phyloP scores from a whole-genome alignment of 2,797 vertebrate genomes.

The Iguana delicatissima region DNA sequence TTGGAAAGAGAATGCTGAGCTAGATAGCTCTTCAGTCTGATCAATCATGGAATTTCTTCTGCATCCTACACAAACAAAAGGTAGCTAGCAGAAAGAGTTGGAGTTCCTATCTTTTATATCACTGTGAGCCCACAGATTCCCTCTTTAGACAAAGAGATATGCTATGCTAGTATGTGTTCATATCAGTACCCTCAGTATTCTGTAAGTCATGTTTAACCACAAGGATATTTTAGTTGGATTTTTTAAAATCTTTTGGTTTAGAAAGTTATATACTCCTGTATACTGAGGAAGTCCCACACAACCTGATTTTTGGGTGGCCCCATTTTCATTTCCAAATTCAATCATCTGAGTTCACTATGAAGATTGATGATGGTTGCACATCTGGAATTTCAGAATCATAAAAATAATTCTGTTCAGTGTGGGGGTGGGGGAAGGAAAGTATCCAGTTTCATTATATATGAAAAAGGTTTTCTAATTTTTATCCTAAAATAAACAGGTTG shows the following conservation, averaged over 20 bases:
- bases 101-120: neutral
- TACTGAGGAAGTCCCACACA: neutral
- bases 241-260: neutral
- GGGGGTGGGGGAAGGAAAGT: neutral
- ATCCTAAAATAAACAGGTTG: constrained; percentile 1
- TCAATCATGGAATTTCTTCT: neutral
- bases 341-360: neutral
- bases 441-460: neutral
- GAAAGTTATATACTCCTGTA: neutral
- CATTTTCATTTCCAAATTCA: neutral
- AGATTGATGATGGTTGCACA: neutral
- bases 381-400: neutral
- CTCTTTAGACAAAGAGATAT: neutral
- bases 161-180: neutral
- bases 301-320: neutral
- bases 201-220: neutral
- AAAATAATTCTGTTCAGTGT: neutral
- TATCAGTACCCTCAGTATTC: neutral
- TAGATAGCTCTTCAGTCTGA: neutral
- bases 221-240: neutral
- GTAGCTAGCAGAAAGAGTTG: neutral
- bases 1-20: too few species aligned
- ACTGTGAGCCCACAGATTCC: neutral
- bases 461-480: constrained; percentile 9
- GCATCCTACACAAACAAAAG: neutral